These are phyloP conservation scores for Benthosema pterotum DNA, from an alignment of 2,797 vertebrate species.

Conservation along the genomic window DNA sequence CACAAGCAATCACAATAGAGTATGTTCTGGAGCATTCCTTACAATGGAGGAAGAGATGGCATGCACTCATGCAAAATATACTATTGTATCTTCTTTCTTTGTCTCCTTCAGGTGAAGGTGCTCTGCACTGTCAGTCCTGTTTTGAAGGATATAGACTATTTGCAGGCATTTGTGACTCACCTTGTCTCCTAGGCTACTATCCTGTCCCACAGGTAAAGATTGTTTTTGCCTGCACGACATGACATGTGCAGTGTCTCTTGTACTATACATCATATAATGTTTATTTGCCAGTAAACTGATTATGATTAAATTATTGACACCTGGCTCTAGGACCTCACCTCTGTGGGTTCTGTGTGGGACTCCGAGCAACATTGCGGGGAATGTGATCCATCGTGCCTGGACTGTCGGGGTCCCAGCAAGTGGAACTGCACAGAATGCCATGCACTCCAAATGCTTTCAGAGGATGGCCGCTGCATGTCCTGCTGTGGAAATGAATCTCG, in stretches of 20 bases:
- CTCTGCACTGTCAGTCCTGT: constrained; percentile 83
- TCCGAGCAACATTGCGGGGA: constrained; percentile 73
- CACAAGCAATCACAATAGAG: too few relatives aligned
- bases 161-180: constrained; percentile 80
- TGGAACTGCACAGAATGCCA: constrained; percentile 86
- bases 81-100: neutral
- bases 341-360: constrained; percentile 58
- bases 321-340: constrained; percentile 31
- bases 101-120: constrained; percentile 68
- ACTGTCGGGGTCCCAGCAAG: constrained; percentile 85
- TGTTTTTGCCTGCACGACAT: neutral
- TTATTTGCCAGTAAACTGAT: too few relatives aligned
- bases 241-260: too few relatives aligned
- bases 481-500: constrained; percentile 79
- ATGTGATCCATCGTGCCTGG: constrained; percentile 84
- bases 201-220: constrained; percentile 73
- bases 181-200: constrained; percentile 85
- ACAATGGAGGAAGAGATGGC: too few relatives aligned
- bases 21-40: too few relatives aligned
- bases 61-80: neutral
- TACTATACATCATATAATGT: too few relatives aligned
- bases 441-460: constrained; percentile 70
- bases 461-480: constrained; percentile 85
- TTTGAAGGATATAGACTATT: constrained; percentile 79
- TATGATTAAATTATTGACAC: too few relatives aligned